These are phyloP conservation scores for Yponomeuta evonymella DNA, from an alignment of 2,888 invertebrate genomes.

Conservation along the genomic window DNA sequence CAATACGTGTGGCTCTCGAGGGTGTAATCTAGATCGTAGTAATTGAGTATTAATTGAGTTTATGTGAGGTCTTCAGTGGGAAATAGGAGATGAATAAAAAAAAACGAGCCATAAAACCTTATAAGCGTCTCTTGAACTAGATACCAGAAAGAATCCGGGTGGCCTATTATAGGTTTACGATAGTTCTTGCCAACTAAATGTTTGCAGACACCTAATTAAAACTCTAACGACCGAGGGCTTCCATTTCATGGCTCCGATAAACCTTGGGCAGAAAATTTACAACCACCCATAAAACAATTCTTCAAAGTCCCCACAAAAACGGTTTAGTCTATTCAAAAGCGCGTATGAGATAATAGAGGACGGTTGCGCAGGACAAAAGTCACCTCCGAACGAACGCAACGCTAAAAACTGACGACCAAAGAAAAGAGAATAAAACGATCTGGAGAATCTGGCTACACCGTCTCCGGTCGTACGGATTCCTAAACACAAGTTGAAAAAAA, in stretches of 20 bases:
- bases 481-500: conserved; percentile 53
- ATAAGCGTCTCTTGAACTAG: not conserved
- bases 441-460: conserved; percentile 63
- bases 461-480: conserved; percentile 53
- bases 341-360: conserved; percentile 64
- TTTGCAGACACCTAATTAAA: conserved; percentile 35
- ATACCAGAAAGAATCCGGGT: not conserved
- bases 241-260: conserved; percentile 37
- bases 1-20: conserved; percentile 4
- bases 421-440: conserved; percentile 63
- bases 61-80: not conserved
- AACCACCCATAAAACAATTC: conserved; percentile 69
- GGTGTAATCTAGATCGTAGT: conserved; percentile 6
- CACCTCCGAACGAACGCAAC: conserved; percentile 54
- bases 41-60: conserved; percentile 12
- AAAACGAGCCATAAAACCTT: not conserved
- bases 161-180: conserved; percentile 2
- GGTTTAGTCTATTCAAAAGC: conserved; percentile 52
- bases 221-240: conserved; percentile 42
- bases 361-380: conserved; percentile 66
- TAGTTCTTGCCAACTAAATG: not conserved
- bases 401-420: conserved; percentile 47
- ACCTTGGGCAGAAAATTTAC: conserved; percentile 54
- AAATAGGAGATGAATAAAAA: not conserved
- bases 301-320: conserved; percentile 68